Base-by-base conservation (phyloP, 2,113 vertebrate genomes). In the Emydura subglobosa region DNA sequence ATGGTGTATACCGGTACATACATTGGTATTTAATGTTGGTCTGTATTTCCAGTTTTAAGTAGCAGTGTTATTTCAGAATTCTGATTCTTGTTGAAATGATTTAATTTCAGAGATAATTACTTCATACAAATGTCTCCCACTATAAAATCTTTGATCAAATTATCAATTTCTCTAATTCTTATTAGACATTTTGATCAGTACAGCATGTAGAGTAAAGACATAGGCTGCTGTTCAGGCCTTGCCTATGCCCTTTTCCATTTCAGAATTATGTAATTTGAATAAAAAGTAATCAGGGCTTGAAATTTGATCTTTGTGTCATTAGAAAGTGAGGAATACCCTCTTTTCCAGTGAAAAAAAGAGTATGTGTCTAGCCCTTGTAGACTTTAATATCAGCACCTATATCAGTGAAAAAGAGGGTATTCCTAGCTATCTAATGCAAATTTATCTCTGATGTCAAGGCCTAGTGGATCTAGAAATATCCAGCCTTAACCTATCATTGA, bases 1-100 rank as follows among this genome's bases (percentile, higher is more conserved):
- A 74, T 72, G 4, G 61, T 6, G 25, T 55, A 47, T 0, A 47
- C 44, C 49, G 4, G 54, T 5, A 34, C 25, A 6, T 49, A 54
- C 50, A 1, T 59, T 82, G 83, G 11, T 86, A 86, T 3, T 11
- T 44, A 88, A 53, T 82, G 9, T 22, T 80, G 79, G 34, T 54
- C 0, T 0, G 3, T 25, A 22, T 51, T 31, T 5, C 6, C 17
- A 44, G 7, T 78, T 86, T 90, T 79, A 51, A 79, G 0, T 9
- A 78, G 19, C 2, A 86, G 3, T 68, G 91, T 94, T 83, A 84
- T 9, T 90, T 93, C 82, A 83, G 44, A 83, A 78, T 55, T 91
- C 2, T 19, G 79, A 31, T 24, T 95, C 17, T 78, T 87, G 31
- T 44, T 79, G 10, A 84, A 65, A 22, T 54, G 12, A 84, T 88